Evolutionary conservation across 2,113 vertebrate genomes (phyloP).

Genomic region (Gracilinanus agilis): DNA sequence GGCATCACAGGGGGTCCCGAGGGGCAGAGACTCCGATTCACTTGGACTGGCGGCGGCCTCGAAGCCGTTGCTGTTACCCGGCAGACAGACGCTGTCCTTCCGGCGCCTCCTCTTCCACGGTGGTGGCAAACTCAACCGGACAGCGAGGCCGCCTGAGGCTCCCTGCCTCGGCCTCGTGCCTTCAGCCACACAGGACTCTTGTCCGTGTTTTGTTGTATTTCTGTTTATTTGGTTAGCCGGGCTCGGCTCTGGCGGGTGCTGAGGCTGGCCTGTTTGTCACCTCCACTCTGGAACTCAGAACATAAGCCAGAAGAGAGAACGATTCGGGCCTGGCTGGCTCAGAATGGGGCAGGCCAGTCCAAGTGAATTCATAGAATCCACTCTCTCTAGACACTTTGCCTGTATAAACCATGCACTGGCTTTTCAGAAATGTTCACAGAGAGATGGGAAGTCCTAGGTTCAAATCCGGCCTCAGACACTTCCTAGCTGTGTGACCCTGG

Average conservation of each 20-base stretch:
- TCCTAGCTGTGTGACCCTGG: too few relatives aligned
- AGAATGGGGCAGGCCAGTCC: not conserved
- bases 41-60: accelerated
- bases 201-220: not conserved
- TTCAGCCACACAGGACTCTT: not conserved
- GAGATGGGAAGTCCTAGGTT: not conserved
- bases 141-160: not conserved
- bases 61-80: not conserved
- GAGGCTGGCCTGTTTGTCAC: not conserved
- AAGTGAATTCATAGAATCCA: constrained; percentile 33
- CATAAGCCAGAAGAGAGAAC: not conserved
- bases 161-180: not conserved
- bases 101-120: not conserved
- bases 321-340: not conserved
- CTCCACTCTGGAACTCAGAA: not conserved
- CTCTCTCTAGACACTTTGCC: not conserved
- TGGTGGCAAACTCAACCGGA: not conserved
- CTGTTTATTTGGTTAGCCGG: not conserved
- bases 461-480: not conserved
- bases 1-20: not conserved
- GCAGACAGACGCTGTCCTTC: not conserved
- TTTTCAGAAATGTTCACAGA: constrained; percentile 21
- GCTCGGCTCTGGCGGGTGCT: not conserved
- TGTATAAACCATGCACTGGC: not conserved
- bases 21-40: not conserved